Evolutionary conservation across 2,888 invertebrate species (phyloP).

Genomic region (Caenorhabditis zanzibari): DNA sequence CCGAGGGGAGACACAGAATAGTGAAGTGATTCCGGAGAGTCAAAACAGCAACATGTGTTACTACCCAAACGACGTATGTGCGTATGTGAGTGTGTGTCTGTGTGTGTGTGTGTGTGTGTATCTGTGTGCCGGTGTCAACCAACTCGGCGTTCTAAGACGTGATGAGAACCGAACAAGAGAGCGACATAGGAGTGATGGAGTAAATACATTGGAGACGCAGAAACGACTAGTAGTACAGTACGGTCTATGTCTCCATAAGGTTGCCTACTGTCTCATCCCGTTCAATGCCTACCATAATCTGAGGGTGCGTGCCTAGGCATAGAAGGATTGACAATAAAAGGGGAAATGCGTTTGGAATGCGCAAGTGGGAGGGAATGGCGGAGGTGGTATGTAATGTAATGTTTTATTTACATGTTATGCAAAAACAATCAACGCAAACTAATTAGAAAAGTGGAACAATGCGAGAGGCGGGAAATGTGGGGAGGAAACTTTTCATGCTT

Average conservation of each 20-base stretch:
- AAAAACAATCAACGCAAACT: slow-evolving; percentile 59
- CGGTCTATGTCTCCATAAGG: slow-evolving; percentile 18
- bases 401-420: slow-evolving; percentile 53
- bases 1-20: slow-evolving; percentile 27
- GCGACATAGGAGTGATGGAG: slow-evolving; percentile 46
- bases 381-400: slow-evolving; percentile 46
- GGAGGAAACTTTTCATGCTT: slow-evolving; percentile 28
- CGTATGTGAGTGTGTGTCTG: slow-evolving; percentile 50
- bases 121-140: slow-evolving; percentile 62
- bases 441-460: slow-evolving; percentile 52
- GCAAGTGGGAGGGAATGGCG: slow-evolving; percentile 21
- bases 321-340: slow-evolving; percentile 21
- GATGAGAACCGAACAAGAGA: slow-evolving; percentile 59
- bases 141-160: slow-evolving; percentile 64
- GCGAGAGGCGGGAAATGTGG: background rate
- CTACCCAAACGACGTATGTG: slow-evolving; percentile 57
- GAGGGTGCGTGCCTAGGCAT: slow-evolving; percentile 27
- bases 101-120: slow-evolving; percentile 30
- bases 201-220: slow-evolving; percentile 44
- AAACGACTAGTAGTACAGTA: slow-evolving; percentile 44
- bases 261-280: slow-evolving; percentile 11
- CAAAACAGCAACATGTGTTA: slow-evolving; percentile 67
- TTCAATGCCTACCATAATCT: slow-evolving; percentile 54
- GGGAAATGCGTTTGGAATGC: slow-evolving; percentile 57
- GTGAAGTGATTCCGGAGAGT: slow-evolving; percentile 45